These are phyloP conservation scores for Siniperca undulata DNA, from an alignment of 2,797 vertebrate species.

Conservation along the genomic window DNA sequence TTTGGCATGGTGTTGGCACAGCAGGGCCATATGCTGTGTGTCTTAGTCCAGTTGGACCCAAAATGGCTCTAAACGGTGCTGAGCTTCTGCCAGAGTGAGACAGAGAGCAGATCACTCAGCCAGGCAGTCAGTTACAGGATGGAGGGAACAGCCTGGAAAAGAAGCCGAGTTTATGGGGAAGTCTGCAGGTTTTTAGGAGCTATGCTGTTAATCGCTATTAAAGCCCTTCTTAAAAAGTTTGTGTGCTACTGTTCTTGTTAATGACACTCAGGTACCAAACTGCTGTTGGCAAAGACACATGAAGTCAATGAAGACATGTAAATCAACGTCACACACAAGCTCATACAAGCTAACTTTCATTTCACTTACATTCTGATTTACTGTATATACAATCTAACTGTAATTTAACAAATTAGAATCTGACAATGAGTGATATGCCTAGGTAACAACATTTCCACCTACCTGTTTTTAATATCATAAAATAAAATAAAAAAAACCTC, in stretches of 20 bases:
- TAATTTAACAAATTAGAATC: background rate
- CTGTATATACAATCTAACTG: background rate
- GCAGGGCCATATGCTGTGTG: constrained; percentile 70
- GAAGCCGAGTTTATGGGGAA: constrained; percentile 29
- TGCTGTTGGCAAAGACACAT: background rate
- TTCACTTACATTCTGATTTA: background rate
- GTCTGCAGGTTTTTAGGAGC: constrained; percentile 16
- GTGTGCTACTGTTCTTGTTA: constrained; percentile 24
- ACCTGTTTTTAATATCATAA: no score
- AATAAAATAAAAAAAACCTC: no score
- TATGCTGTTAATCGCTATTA: constrained; percentile 47
- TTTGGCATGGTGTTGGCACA: constrained; percentile 65
- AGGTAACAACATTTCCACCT: background rate
- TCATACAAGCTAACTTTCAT: background rate
- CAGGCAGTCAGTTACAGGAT: constrained; percentile 43
- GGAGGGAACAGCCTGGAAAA: constrained; percentile 27
- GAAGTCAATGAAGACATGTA: background rate
- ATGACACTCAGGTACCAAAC: background rate
- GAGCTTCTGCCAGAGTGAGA: constrained; percentile 60
- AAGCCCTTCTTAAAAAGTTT: constrained; percentile 32
- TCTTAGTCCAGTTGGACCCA: constrained; percentile 70
- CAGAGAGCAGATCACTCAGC: constrained; percentile 51
- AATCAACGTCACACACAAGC: background rate
- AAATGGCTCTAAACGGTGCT: constrained; percentile 60
- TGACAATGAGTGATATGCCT: background rate